Percentiles rank a stretch among this genome's conserved stretches.
These are phyloP conservation scores for Labroides dimidiatus DNA, from an alignment of 2,797 vertebrate species.

Conservation along the genomic window DNA sequence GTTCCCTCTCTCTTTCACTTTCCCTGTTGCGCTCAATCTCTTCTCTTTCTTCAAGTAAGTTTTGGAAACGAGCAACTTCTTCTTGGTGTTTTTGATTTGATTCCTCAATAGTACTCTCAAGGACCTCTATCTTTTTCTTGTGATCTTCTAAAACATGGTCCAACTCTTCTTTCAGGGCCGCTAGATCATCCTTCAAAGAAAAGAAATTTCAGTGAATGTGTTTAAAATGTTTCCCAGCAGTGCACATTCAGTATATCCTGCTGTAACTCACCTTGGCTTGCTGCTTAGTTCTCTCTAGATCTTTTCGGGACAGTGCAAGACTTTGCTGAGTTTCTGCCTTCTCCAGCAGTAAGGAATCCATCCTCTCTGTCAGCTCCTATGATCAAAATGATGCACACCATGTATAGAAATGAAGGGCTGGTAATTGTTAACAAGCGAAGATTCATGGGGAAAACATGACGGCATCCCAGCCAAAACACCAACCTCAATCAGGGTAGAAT, in stretches of 20 bases:
- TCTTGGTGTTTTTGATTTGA: constrained; percentile 82
- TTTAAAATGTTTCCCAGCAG: not conserved
- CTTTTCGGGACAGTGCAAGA: constrained; percentile 87
- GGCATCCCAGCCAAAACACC: constrained; percentile 3
- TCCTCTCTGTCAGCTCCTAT: constrained; percentile 92
- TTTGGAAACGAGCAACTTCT: constrained; percentile 84
- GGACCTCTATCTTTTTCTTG: constrained; percentile 78
- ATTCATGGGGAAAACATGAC: not conserved
- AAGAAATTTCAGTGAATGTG: too few relatives aligned
- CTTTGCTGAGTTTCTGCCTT: constrained; percentile 95
- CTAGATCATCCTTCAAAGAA: constrained; percentile 82
- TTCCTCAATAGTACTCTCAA: constrained; percentile 82
- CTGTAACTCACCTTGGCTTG: constrained; percentile 85
- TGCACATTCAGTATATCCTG: not conserved
- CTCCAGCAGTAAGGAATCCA: constrained; percentile 91
- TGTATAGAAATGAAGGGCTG: constrained; percentile 7
- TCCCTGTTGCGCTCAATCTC: constrained; percentile 78
- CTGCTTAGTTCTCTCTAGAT: constrained; percentile 85
- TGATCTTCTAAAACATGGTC: constrained; percentile 77
- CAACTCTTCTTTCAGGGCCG: constrained; percentile 81
- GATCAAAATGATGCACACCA: not conserved
- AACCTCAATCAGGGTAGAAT: constrained; percentile 91
- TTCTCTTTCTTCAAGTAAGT: constrained; percentile 84
- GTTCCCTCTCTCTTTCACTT: constrained; percentile 73
- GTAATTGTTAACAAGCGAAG: not conserved